A percentile compares a stretch with the other conserved stretches of the same genome.
These are phyloP conservation scores for Ectobius pallidus DNA, from an alignment of 2,888 invertebrate species.

Conservation along the genomic window DNA sequence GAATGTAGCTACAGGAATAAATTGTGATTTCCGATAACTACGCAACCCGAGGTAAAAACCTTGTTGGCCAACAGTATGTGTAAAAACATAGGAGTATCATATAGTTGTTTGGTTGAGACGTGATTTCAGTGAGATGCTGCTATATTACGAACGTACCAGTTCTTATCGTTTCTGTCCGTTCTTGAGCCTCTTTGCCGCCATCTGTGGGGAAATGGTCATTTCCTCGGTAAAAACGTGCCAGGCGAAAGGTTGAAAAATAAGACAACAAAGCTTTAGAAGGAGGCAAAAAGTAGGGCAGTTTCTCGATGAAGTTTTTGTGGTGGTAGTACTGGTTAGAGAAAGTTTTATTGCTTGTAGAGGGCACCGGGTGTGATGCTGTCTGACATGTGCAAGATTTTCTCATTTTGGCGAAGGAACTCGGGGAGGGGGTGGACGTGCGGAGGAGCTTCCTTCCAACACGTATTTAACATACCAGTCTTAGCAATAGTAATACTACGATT, in stretches of 20 bases:
- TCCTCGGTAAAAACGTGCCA: slow-evolving; percentile 3
- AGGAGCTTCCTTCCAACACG: too few relatives aligned
- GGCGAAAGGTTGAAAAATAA: slow-evolving; percentile 21
- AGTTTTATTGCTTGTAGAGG: slow-evolving; percentile 38
- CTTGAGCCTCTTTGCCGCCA: background rate
- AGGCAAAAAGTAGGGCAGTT: slow-evolving; percentile 23
- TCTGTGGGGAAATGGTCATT: slow-evolving; percentile 15
- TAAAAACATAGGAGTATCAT: background rate
- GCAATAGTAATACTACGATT: too few relatives aligned
- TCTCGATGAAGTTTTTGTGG: slow-evolving; percentile 22
- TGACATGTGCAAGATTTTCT: slow-evolving; percentile 22
- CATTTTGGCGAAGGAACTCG: slow-evolving; percentile 10
- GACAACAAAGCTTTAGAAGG: slow-evolving; percentile 15
- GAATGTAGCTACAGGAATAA: too few relatives aligned
- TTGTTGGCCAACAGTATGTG: too few relatives aligned
- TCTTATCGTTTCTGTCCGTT: background rate
- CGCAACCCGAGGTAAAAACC: too few relatives aligned
- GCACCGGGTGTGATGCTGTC: slow-evolving; percentile 14
- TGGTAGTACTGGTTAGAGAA: slow-evolving; percentile 12
- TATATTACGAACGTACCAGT: slow-evolving; percentile 27
- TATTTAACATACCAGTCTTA: too few relatives aligned
- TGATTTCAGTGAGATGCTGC: slow-evolving; percentile 24
- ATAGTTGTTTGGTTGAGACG: background rate
- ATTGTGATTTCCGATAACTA: too few relatives aligned
- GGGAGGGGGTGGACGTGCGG: too few relatives aligned